phyloP scores from a whole-genome alignment of 2,888 invertebrate genomes.

The Hyalella azteca region DNA sequence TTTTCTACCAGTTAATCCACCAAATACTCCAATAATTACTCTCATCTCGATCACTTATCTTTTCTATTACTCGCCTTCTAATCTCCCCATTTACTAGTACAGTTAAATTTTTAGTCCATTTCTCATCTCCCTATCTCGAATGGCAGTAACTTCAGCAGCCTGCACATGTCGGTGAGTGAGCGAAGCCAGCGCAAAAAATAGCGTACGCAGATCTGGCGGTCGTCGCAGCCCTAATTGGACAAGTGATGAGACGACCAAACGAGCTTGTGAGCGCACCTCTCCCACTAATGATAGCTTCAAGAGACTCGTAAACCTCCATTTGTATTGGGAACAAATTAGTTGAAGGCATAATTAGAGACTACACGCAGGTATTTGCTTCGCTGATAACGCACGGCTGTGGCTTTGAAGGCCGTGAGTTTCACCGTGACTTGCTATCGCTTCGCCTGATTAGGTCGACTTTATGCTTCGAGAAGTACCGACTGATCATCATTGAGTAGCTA shows the following conservation, averaged over 20 bases:
- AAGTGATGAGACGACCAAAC: slow-evolving; percentile 32
- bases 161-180: no score
- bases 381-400: slow-evolving; percentile 1
- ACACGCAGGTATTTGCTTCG: slow-evolving; percentile 4
- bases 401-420: not conserved
- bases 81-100: no score
- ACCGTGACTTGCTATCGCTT: not conserved
- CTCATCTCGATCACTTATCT: no score
- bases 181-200: not conserved
- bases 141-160: not conserved
- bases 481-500: no score
- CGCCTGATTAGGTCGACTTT: not conserved
- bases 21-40: no score
- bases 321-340: slow-evolving; percentile 35
- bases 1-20: no score
- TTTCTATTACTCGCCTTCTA: no score
- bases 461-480: no score
- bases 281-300: slow-evolving; percentile 33
- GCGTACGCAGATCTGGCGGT: not conserved
- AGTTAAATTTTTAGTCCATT: no score
- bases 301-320: slow-evolving; percentile 36
- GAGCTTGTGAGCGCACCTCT: not conserved
- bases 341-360: slow-evolving; percentile 31
- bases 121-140: no score
- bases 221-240: slow-evolving; percentile 2